Evolutionary conservation across 2,113 vertebrate species (phyloP).

Genomic region (Aplodontia rufa): DNA sequence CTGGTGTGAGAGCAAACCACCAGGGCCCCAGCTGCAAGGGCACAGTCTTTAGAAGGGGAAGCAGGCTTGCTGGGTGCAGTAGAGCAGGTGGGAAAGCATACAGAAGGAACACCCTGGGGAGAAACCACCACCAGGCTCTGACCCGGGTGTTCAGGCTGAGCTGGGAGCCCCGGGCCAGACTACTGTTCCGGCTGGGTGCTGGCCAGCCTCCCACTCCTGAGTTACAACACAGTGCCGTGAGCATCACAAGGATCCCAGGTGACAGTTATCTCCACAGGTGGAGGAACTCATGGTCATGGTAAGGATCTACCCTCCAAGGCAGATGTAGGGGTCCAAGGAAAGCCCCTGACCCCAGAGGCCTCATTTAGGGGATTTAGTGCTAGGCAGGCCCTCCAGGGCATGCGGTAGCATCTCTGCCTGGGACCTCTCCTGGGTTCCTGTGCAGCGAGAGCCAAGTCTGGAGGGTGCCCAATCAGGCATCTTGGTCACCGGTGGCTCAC

Average conservation of each 20-base stretch:
- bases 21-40: neutral
- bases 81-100: rapidly evolving
- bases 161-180: neutral
- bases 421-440: neutral
- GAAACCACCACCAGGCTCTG: rapidly evolving
- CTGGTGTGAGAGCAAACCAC: neutral
- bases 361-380: rapidly evolving
- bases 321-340: rapidly evolving
- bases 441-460: rapidly evolving
- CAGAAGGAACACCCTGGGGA: neutral
- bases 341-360: rapidly evolving
- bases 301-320: rapidly evolving
- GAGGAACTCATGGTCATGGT: neutral
- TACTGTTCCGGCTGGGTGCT: neutral
- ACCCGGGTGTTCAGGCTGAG: neutral
- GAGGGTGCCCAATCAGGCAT: too few relatives aligned
- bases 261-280: rapidly evolving
- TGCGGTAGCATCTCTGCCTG: rapidly evolving
- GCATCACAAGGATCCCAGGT: neutral
- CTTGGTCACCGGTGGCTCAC: rapidly evolving
- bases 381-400: rapidly evolving
- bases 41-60: neutral
- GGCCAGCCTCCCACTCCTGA: neutral
- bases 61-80: neutral
- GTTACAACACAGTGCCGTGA: rapidly evolving